A percentile compares a stretch with the other conserved stretches of the same genome.
Conservation (phyloP, 2,113 vertebrate species). For the Herpailurus yagouaroundi region DNA sequence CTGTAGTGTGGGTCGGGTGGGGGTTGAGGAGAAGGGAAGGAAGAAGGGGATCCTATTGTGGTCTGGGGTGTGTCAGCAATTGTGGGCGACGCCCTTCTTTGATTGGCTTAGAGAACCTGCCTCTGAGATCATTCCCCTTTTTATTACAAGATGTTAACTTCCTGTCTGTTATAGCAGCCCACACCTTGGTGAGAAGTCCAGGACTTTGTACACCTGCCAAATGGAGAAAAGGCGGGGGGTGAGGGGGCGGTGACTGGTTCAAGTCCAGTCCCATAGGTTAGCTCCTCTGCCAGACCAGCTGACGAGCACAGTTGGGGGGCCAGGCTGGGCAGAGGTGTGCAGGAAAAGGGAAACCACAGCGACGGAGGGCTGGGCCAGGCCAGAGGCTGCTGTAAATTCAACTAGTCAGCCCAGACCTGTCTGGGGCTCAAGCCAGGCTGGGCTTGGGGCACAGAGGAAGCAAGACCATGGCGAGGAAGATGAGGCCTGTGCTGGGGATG, state of each 20-base stretch:
- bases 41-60: not conserved
- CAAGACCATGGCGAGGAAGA: not conserved
- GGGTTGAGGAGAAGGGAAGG: no score
- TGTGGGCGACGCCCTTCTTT: slow-evolving; percentile 8
- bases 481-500: slow-evolving; percentile 28
- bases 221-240: not conserved
- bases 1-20: not conserved
- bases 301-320: not conserved
- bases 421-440: not conserved
- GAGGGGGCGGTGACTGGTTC: not conserved
- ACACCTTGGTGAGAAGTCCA: not conserved
- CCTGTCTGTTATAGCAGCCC: not conserved
- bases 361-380: not conserved
- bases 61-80: not conserved
- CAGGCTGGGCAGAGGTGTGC: slow-evolving; percentile 25
- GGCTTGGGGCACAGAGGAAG: not conserved
- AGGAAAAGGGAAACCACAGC: not conserved
- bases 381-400: not conserved
- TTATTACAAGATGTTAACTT: not conserved
- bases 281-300: slow-evolving; percentile 33
- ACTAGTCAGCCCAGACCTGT: not conserved
- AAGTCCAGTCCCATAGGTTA: slow-evolving; percentile 27
- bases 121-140: not conserved
- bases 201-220: slow-evolving; percentile 51
- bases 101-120: not conserved